Evolutionary conservation across 2,113 vertebrate species (phyloP).

Genomic region (Parotia lawesii): DNA sequence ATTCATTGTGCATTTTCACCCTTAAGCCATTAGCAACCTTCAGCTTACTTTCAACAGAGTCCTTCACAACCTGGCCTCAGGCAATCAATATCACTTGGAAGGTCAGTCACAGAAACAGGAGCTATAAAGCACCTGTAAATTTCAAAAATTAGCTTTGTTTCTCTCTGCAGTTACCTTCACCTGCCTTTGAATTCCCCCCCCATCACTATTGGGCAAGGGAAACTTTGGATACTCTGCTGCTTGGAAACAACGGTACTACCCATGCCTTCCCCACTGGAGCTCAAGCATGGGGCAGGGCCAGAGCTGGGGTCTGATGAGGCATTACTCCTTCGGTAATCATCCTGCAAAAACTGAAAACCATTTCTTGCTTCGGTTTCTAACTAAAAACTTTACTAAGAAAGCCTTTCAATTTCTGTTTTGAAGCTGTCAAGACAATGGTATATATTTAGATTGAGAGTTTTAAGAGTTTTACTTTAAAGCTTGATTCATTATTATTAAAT

Average conservation of each 20-base stretch:
- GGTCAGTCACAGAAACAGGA: background rate
- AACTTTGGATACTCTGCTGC: rapidly evolving
- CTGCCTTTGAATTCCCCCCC: background rate
- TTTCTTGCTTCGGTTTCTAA: background rate
- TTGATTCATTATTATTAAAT: background rate
- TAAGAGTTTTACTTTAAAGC: background rate
- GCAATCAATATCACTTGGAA: background rate
- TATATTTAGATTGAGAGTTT: background rate
- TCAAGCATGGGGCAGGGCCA: background rate
- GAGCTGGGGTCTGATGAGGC: background rate
- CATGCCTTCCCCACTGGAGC: background rate
- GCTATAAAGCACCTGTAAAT: background rate
- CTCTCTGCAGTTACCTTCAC: background rate
- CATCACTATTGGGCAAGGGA: background rate
- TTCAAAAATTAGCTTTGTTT: background rate
- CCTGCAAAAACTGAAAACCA: background rate
- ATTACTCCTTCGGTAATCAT: background rate
- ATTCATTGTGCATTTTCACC: background rate
- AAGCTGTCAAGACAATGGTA: background rate
- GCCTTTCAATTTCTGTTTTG: background rate
- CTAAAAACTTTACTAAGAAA: background rate
- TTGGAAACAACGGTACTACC: background rate
- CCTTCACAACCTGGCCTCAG: background rate
- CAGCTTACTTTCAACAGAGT: background rate
- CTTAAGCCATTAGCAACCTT: constrained; percentile 1